Evolutionary conservation across 2,113 vertebrate genomes (phyloP), one percentile per base, ranked within the genome.

Genomic region (Takifugu flavidus): DNA sequence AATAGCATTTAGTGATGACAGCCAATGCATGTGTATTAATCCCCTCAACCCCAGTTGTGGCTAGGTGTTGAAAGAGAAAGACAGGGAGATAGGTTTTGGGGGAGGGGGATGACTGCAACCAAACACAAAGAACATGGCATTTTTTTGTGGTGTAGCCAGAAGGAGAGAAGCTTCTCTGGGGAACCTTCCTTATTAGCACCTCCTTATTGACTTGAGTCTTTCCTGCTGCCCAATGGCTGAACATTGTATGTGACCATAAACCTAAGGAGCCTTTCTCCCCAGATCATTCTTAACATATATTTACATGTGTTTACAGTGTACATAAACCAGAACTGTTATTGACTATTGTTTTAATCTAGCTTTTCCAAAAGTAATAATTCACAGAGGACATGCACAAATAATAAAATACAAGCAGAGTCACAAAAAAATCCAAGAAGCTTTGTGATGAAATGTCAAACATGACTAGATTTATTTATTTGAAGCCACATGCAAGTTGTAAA

Each of bases 121-220:
- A 80, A 87, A 89, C 83, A 90, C 89, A 90, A 90, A 90, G 89
- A 89, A 82, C 85, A 82, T 80, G 82, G 72, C 61, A 68, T 83
- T 82, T 20, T 73, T 12, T 47, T 13, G 45, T 81, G 72, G 31
- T 73, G 70, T 47, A 50, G 62, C 57, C 70, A 65, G 73, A 65
- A 82, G 79, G 76, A 85, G 78, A 52, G 7, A 56, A 58, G 61
- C n/a, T 15, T 15, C 1, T 5, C n/a, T 29, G 62, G 74, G 80
- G 73, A 73, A 14, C 51, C 59, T 82, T 70, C 70, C 58, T 81
- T 69, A 67, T 58, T 67, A 64, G 20, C 20, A 20, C 20, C 20
- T 20, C 20, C 20, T 20, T 20, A 20, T 20, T 20, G 20, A 20
- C 20, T 20, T 20, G 20, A 20, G 20, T 20, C 20, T 47, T 65